Evolutionary conservation across 2,888 invertebrate genomes (phyloP), one percentile per base, ranked within the genome.

Genomic region (Cerastoderma edule): DNA sequence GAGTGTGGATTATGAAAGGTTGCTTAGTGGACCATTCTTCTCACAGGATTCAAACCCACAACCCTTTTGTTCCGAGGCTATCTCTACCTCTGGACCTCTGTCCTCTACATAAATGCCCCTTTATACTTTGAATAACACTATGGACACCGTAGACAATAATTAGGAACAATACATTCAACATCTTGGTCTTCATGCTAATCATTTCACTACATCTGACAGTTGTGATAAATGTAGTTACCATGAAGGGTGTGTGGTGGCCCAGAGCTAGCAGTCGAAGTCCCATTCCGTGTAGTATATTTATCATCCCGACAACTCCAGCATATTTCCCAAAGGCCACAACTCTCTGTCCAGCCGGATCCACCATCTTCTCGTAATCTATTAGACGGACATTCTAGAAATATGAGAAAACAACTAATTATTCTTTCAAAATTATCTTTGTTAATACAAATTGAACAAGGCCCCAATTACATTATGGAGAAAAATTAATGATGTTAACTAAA

Each of bases 241-340:
- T 98, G 91, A 99, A 99, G 0, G 99, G 99, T 0, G 99, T 99
- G 91, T 99, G 99, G 92, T 99, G 99, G 0, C 99, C 99, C 30
- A 99, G 94, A 0, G 99, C 99, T 69, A 99, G 94, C 1, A 98
- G 94, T 64, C 99, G 94, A 44, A 99, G 94, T 0, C 99, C 99
- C 56, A 99, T 94, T 0, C 99, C 99, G 90, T 99, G 99, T 22
- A 99, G 94, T 87, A 99, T 99, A 92, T 99, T 99, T 68, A 99
- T 96, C 96, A 98, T 99, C 19, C 99, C 99, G 30, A 99, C 98
- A 0, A 99, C 97, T 0, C 99, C 95, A 0, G 99, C 99, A 94
- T 99, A 99, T 93, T 98, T 99, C 0, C 99, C 99, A 93, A 99
- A 99, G 2, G 99, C 99, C 4, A 99, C 99, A 53, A 98, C 96